Base-by-base conservation (phyloP, 2,888 invertebrate species). In the Drosophila paracracens region DNA sequence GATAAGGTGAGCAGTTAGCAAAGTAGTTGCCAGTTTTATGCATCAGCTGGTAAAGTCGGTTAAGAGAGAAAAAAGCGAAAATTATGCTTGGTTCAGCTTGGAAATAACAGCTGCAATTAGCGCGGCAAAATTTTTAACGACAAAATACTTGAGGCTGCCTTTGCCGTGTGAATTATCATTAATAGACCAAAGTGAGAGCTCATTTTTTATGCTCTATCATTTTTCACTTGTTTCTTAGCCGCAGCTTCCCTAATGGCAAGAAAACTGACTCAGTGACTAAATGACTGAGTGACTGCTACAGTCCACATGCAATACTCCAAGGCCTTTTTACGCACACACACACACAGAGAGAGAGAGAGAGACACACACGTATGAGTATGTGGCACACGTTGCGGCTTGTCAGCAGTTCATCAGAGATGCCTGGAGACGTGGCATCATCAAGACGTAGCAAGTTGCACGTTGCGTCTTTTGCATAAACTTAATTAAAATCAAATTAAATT, bases 81-180 rank as follows among this genome's bases (percentile, higher is more conserved):
- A 78, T 74, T 75, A 67, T 60, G 64, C 68, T 87, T 77, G 70
- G 29, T 16, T 70, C 83, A 85, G 11, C 6, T 21, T 54, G 74
- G 86, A 73, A 67, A 36, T 25, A 43, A 73, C 70, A 54, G 66
- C 59, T 59, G 85, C 85, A 86, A 86, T 86, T 86, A 86, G 70
- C 85, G 85, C 74, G 78, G 76, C 82, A 89, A 78, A 74, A 84
- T 89, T 84, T 76, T 89, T 80, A 80, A 70, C 79, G 70, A 77
- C 70, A 82, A 73, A 76, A 68, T 70, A 74, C 86, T 80, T 68
- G 38, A 64, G 74, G 72, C 80, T 5, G 8, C 21, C 33, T 16
- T n/a, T 70, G 76, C 70, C 81, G 81, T 83, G 89, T 88, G 74
- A 88, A 84, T 87, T 82, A 84, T 88, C 88, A 88, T 87, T 88